These are phyloP conservation scores for Dynastes tityus DNA, from an alignment of 2,888 invertebrate species.

Conservation along the genomic window DNA sequence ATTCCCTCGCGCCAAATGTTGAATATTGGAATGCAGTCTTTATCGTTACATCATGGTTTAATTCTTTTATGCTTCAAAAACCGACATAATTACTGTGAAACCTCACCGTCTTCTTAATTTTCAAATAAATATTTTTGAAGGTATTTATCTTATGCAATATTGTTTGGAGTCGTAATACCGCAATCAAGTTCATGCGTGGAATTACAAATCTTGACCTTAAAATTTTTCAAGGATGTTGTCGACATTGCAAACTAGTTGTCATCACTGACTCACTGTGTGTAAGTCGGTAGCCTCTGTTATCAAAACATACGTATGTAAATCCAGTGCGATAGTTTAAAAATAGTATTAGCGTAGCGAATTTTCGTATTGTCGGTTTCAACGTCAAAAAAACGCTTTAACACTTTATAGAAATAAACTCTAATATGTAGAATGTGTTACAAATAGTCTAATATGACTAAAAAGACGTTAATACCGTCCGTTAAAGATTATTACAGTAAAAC, in stretches of 20 bases:
- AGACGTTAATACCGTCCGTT: no score
- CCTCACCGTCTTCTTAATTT: constrained; percentile 14
- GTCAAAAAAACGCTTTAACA: no score
- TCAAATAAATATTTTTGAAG: constrained; percentile 20
- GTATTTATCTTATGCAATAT: constrained; percentile 26
- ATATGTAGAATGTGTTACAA: no score
- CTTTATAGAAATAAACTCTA: no score
- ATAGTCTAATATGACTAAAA: no score
- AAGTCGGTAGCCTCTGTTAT: constrained; percentile 16
- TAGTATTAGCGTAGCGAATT: background rate
- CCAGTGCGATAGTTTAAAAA: background rate
- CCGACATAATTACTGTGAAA: constrained; percentile 13
- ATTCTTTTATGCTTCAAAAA: constrained; percentile 13
- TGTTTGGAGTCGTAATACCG: constrained; percentile 24
- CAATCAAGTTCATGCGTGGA: constrained; percentile 43
- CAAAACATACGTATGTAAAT: constrained; percentile 1
- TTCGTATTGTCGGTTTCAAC: background rate
- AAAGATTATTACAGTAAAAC: no score
- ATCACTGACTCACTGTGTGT: constrained; percentile 24
- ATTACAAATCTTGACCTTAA: constrained; percentile 46
- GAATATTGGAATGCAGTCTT: background rate
- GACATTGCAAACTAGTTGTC: constrained; percentile 31
- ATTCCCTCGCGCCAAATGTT: background rate
- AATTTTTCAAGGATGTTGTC: constrained; percentile 38
- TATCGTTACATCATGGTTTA: background rate